phyloP scores from a whole-genome alignment of 1,140 invertebrate genomes.

The Procambarus clarkii region DNA sequence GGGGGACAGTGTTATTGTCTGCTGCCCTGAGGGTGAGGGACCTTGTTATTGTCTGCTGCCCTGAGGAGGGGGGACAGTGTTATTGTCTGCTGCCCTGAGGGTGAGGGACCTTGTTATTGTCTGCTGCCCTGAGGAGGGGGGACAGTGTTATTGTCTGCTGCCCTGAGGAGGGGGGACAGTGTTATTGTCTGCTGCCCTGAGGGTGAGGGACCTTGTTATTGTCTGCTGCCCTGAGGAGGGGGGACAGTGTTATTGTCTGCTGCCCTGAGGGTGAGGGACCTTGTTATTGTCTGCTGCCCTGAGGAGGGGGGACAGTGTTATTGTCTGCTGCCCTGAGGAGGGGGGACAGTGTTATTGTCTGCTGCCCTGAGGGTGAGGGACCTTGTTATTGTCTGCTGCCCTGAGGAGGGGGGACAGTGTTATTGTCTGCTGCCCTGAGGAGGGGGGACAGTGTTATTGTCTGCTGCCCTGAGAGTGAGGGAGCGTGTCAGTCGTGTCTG shows the following conservation, averaged over 20 bases:
- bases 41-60: not conserved
- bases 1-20: too few species aligned
- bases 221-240: constrained; percentile 83
- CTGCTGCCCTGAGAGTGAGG: too few species aligned
- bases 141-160: constrained; percentile 80
- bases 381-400: constrained; percentile 80
- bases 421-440: constrained; percentile 77
- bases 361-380: constrained; percentile 80
- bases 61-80: too few species aligned
- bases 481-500: too few species aligned
- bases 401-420: constrained; percentile 75
- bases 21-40: not conserved
- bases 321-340: constrained; percentile 83
- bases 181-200: constrained; percentile 82
- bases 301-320: not conserved
- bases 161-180: constrained; percentile 77
- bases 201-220: constrained; percentile 72
- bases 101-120: constrained; percentile 74
- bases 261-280: constrained; percentile 79
- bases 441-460: not conserved
- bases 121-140: constrained; percentile 81
- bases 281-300: constrained; percentile 83
- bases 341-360: constrained; percentile 76
- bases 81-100: too few species aligned
- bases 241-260: constrained; percentile 77